Conservation (phyloP, 2,888 invertebrate genomes). For the Nipponacmea schrenckii region DNA sequence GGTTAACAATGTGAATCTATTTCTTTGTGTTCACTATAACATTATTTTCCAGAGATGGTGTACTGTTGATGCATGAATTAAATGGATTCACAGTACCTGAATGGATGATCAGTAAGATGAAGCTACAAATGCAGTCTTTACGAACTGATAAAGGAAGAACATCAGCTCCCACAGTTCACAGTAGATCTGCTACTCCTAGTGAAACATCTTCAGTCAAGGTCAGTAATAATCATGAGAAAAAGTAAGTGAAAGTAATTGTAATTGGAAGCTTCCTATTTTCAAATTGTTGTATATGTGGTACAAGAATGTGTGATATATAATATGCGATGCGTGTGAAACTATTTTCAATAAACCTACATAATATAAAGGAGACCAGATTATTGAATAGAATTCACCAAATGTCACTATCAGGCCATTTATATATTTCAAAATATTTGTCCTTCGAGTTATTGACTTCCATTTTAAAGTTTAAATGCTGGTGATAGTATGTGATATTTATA, state of each 20-base stretch:
- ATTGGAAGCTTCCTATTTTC: neutral
- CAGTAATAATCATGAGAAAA: neutral
- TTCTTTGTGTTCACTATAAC: neutral
- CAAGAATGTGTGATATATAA: too few relatives aligned
- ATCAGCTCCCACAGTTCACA: constrained; percentile 35
- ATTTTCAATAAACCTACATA: too few relatives aligned
- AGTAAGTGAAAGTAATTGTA: neutral
- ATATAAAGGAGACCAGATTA: too few relatives aligned
- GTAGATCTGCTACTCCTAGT: constrained; percentile 50
- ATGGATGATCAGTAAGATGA: constrained; percentile 81
- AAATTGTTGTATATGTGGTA: too few relatives aligned
- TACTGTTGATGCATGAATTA: constrained; percentile 72
- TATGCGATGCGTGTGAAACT: constrained; percentile 6
- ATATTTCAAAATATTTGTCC: constrained; percentile 15
- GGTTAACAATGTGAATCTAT: too few relatives aligned
- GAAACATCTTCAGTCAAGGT: constrained; percentile 16
- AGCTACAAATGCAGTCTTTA: constrained; percentile 73
- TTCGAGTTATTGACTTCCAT: too few relatives aligned
- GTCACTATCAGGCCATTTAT: constrained; percentile 16
- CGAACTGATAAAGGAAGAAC: constrained; percentile 59
- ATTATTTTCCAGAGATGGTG: constrained; percentile 43
- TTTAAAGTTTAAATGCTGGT: too few relatives aligned
- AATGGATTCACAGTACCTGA: constrained; percentile 81
- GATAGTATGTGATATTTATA: too few relatives aligned
- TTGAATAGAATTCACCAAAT: constrained; percentile 17